These are phyloP conservation scores for Babylonia areolata DNA, from an alignment of 1,140 invertebrate species.

Conservation along the genomic window DNA sequence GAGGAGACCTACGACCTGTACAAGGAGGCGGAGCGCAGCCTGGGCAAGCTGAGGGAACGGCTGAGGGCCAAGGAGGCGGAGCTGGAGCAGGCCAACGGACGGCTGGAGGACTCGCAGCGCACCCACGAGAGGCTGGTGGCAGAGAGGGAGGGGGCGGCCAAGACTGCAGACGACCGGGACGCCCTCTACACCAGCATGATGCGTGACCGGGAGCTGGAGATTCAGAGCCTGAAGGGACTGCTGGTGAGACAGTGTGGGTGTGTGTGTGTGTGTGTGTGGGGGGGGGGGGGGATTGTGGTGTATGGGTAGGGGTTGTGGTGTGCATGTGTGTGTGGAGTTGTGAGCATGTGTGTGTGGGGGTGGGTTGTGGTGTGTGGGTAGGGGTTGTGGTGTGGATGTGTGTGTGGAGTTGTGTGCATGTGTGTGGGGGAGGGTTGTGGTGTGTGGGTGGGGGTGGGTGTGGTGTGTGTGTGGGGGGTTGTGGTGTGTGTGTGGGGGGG, in stretches of 20 bases:
- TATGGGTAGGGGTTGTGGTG: too few species aligned
- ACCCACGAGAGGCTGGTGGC: constrained; percentile 9
- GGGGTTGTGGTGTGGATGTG: background rate
- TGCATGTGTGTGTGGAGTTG: too few species aligned
- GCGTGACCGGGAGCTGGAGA: constrained; percentile 29
- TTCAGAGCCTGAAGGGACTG: background rate
- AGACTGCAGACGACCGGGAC: constrained; percentile 21
- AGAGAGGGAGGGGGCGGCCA: constrained; percentile 5
- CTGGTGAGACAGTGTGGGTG: background rate
- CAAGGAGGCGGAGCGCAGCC: constrained; percentile 45
- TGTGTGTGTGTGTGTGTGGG: background rate
- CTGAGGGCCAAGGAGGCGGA: constrained; percentile 30
- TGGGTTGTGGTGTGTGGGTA: background rate
- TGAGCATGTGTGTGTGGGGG: background rate
- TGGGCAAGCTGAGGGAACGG: constrained; percentile 42
- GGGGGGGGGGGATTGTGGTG: too few species aligned
- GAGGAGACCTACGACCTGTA: constrained; percentile 50
- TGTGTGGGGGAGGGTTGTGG: too few species aligned
- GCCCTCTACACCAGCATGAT: constrained; percentile 25
- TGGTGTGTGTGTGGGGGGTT: too few species aligned
- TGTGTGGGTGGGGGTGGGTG: too few species aligned
- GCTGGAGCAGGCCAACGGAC: constrained; percentile 34
- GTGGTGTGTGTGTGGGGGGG: too few species aligned
- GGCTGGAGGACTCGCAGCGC: constrained; percentile 27
- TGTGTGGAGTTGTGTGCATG: background rate